Percentiles rank a stretch among this genome's conserved stretches.
These are phyloP conservation scores for Rhabditophanes sp. DNA, from an alignment of 2,888 invertebrate species.

Conservation along the genomic window DNA sequence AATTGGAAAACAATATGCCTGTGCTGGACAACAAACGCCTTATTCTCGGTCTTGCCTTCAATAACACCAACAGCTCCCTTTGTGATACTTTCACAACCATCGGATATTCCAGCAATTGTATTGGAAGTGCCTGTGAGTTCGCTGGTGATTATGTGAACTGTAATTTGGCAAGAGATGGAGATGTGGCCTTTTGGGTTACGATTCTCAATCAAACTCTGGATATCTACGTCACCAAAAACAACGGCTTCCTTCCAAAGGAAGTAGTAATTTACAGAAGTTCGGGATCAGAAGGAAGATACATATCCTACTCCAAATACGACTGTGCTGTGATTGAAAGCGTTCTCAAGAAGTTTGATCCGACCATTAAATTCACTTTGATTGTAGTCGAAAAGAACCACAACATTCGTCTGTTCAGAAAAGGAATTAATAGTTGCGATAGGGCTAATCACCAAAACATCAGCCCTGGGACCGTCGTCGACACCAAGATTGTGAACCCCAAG, in stretches of 20 bases:
- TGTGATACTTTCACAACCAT: no score
- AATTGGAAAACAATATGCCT: no score
- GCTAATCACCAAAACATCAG: constrained; percentile 25
- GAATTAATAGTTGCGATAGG: constrained; percentile 2
- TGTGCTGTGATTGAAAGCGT: background rate
- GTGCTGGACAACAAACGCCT: no score
- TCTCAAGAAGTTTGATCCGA: background rate
- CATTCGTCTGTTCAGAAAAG: constrained; percentile 10
- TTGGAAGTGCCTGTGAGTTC: no score
- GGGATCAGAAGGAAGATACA: constrained; percentile 14
- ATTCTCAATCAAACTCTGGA: background rate
- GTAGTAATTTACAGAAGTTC: constrained; percentile 25
- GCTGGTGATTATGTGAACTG: no score
- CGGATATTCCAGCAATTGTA: no score
- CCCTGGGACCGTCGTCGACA: constrained; percentile 30
- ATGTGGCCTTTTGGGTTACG: background rate
- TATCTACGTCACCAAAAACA: background rate
- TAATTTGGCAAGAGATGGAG: no score
- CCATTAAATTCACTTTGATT: constrained; percentile 21
- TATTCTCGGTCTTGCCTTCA: no score
- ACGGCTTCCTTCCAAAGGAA: constrained; percentile 8
- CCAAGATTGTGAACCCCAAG: constrained; percentile 16
- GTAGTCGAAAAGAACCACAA: constrained; percentile 25
- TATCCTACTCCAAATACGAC: background rate
- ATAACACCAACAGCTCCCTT: no score